Evolutionary conservation across 2,888 invertebrate genomes (phyloP).

Genomic region (Prosapia bicincta): DNA sequence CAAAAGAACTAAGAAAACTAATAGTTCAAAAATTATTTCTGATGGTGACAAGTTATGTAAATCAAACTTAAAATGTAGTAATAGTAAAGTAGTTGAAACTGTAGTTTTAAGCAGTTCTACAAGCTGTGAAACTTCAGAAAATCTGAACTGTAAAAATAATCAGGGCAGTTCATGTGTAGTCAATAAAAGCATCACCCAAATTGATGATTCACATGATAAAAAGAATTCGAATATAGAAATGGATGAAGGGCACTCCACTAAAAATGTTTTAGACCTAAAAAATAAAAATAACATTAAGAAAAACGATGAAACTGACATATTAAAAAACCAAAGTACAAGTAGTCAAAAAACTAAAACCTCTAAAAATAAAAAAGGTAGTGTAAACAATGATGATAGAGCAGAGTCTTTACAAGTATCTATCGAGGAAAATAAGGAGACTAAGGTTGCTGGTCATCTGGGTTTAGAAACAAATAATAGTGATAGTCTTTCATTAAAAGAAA

Average conservation of each 20-base stretch:
- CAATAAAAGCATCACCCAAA: neutral
- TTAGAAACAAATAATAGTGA: neutral
- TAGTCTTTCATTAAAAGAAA: neutral
- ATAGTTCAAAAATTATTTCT: neutral
- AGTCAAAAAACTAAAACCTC: neutral
- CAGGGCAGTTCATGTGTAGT: neutral
- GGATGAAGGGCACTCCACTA: neutral
- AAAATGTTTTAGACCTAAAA: neutral
- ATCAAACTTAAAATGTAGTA: neutral
- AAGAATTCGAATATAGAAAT: slow-evolving; percentile 3
- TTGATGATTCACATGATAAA: neutral
- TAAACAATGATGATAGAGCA: neutral
- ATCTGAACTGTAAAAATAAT: neutral
- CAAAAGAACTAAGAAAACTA: neutral
- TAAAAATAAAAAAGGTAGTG: neutral
- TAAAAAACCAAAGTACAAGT: neutral
- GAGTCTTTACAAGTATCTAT: neutral
- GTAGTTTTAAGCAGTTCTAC: slow-evolving; percentile 16
- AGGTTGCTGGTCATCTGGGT: too few species aligned
- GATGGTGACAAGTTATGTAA: neutral
- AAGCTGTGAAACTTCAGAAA: slow-evolving; percentile 1
- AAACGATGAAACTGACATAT: neutral
- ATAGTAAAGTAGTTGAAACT: slow-evolving; percentile 35
- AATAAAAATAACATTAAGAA: neutral
- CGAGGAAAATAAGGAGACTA: too few species aligned